Evolutionary conservation across 2,797 vertebrate species (phyloP).

Genomic region (Anguilla pacifica): DNA sequence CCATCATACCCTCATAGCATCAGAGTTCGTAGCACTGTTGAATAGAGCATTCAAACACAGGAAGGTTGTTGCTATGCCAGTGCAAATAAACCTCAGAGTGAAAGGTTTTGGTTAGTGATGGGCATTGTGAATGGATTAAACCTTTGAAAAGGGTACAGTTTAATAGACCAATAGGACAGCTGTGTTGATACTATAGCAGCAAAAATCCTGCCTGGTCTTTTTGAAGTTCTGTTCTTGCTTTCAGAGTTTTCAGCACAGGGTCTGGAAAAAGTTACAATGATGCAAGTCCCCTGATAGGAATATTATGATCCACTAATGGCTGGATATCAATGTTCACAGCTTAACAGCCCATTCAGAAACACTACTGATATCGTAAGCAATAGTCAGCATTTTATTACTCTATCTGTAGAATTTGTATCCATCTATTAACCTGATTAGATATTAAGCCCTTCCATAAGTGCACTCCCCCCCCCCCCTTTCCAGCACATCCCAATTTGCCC

Average conservation of each 20-base stretch:
- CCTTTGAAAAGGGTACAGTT: not conserved
- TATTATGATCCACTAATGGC: not conserved
- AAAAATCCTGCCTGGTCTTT: not conserved
- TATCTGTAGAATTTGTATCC: not conserved
- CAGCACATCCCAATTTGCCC: not conserved
- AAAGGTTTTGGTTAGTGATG: not conserved
- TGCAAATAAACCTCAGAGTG: not conserved
- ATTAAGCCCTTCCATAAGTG: not conserved
- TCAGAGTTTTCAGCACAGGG: not conserved
- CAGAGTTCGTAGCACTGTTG: not conserved
- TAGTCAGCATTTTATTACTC: not conserved
- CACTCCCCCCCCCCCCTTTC: not conserved
- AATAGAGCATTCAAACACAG: not conserved
- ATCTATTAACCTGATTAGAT: not conserved
- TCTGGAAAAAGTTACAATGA: not conserved
- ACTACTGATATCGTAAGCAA: not conserved
- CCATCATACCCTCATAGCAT: not conserved
- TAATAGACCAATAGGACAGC: not conserved
- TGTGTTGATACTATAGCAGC: not conserved
- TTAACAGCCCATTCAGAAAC: constrained; percentile 2
- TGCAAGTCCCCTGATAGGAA: not conserved
- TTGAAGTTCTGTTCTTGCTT: not conserved
- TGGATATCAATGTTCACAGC: not conserved
- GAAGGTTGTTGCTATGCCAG: not conserved
- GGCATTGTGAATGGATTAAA: not conserved